Evolutionary conservation across 2,797 vertebrate genomes (phyloP).

Genomic region (Gallirallus australis): DNA sequence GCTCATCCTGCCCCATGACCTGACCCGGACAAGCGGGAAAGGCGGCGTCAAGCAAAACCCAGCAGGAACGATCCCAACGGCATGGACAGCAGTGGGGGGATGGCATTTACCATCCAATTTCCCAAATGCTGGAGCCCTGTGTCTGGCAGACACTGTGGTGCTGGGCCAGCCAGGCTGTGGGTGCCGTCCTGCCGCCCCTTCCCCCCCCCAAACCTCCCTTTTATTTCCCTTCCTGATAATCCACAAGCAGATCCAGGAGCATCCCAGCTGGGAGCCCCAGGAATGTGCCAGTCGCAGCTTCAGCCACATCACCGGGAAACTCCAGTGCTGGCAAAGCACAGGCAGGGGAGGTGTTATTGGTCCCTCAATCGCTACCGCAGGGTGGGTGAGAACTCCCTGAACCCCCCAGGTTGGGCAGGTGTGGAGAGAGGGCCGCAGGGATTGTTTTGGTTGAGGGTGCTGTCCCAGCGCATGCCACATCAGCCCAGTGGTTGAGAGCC

Average conservation of each 20-base stretch:
- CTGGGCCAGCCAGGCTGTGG: rapidly evolving
- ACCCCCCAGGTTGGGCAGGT: not conserved
- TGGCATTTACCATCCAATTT: not conserved
- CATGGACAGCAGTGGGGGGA: rapidly evolving
- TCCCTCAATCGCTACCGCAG: rapidly evolving
- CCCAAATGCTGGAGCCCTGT: rapidly evolving
- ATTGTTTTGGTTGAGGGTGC: rapidly evolving
- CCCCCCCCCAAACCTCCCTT: too few species aligned
- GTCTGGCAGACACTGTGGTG: rapidly evolving
- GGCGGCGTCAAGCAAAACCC: not conserved
- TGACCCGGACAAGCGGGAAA: not conserved
- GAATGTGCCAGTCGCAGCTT: rapidly evolving
- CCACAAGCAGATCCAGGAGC: not conserved
- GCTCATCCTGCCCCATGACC: not conserved
- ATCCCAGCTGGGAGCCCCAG: not conserved
- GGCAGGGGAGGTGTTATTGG: not conserved
- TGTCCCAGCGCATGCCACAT: not conserved
- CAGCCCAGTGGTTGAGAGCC: not conserved
- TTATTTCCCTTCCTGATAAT: not conserved
- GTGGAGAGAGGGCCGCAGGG: rapidly evolving
- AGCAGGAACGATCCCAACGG: not conserved
- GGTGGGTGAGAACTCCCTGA: not conserved
- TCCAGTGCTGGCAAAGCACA: rapidly evolving
- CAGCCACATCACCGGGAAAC: rapidly evolving
- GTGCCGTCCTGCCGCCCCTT: not conserved